Conservation (phyloP, 2,888 invertebrate genomes). For the Stenotaenia linearis region DNA sequence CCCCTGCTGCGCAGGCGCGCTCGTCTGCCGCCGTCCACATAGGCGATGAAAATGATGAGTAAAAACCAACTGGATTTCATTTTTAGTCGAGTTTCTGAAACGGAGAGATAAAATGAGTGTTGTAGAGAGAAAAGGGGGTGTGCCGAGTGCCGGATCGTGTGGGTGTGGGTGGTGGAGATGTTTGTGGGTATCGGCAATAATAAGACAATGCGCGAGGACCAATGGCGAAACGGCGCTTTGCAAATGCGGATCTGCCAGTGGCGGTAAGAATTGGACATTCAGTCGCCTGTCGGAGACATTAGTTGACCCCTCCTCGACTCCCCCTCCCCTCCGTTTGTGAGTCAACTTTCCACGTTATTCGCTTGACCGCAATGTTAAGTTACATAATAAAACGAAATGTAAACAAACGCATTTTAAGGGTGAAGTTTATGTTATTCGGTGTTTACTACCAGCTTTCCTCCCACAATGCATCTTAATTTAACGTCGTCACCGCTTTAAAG, state of each 20-base stretch:
- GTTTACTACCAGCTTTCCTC: too few relatives aligned
- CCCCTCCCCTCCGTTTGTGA: not conserved
- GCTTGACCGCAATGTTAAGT: not conserved
- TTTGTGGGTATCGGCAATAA: not conserved
- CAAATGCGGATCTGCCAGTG: not conserved
- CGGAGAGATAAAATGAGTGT: not conserved
- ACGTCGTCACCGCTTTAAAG: too few relatives aligned
- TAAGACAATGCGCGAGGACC: not conserved
- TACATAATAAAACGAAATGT: not conserved
- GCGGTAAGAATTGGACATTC: not conserved
- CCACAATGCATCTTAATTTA: too few relatives aligned
- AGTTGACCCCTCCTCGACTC: not conserved
- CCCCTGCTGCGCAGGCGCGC: not conserved
- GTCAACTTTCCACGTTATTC: not conserved
- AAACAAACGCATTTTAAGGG: not conserved
- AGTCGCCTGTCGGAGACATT: constrained; percentile 14
- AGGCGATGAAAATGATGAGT: not conserved
- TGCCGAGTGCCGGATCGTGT: not conserved
- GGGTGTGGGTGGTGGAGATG: not conserved
- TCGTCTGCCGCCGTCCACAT: not conserved
- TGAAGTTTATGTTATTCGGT: too few relatives aligned
- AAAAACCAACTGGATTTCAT: constrained; percentile 19
- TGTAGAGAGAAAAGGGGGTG: not conserved
- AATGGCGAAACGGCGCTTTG: not conserved
- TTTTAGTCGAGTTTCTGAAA: not conserved